Evolutionary conservation across 2,888 invertebrate species (phyloP).

Genomic region (Pseudolycoriella hygida): DNA sequence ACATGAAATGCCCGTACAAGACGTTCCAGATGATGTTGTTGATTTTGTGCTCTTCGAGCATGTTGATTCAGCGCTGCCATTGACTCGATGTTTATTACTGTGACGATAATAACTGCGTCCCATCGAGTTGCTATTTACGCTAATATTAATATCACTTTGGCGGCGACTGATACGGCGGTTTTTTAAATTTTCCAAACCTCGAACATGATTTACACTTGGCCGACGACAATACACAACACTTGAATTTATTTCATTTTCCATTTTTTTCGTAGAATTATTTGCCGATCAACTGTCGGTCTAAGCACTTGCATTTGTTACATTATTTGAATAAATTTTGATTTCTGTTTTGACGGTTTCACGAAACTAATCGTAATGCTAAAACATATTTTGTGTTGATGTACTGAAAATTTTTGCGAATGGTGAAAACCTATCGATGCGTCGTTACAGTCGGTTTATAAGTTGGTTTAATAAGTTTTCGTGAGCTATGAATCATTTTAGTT

Average conservation of each 20-base stretch:
- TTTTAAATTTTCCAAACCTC: not conserved
- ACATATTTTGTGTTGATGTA: no score
- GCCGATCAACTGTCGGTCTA: not conserved
- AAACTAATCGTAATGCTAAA: no score
- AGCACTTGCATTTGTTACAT: not conserved
- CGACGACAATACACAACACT: not conserved
- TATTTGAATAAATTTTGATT: not conserved
- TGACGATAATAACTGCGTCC: not conserved
- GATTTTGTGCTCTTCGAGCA: conserved; percentile 12
- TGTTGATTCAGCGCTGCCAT: conserved; percentile 12
- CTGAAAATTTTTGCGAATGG: no score
- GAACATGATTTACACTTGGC: not conserved
- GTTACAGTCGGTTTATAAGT: no score
- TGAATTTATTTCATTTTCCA: not conserved
- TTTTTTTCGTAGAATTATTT: not conserved
- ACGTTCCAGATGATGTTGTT: conserved; percentile 19
- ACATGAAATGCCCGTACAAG: conserved; percentile 26
- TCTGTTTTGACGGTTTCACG: no score
- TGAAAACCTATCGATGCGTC: no score
- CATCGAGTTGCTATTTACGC: not conserved
- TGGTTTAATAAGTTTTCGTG: no score
- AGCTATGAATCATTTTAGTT: no score
- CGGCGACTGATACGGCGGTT: not conserved
- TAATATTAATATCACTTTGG: not conserved
- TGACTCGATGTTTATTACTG: not conserved